A percentile compares a stretch with the other conserved stretches of the same genome.
phyloP scores from a whole-genome alignment of 2,113 vertebrate species.

The Aspiorhynchus laticeps region DNA sequence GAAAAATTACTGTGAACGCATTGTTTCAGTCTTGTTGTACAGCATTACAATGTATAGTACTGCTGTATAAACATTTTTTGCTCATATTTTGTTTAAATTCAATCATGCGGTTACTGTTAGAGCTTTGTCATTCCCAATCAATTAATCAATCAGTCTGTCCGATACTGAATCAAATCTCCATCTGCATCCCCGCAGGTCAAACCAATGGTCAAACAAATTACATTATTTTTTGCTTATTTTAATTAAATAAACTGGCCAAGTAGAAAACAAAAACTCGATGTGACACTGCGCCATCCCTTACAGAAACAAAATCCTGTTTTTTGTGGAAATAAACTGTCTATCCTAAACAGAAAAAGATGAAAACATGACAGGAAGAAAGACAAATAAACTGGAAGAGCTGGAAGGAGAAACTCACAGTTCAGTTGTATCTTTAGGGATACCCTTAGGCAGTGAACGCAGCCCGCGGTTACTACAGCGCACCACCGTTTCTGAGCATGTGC shows the following conservation, averaged over 20 bases:
- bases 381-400: neutral
- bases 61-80: neutral
- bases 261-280: neutral
- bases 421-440: conserved; percentile 94
- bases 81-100: too few species aligned
- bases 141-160: neutral
- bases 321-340: neutral
- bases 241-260: neutral
- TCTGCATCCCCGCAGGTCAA: neutral
- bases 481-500: conserved; percentile 90
- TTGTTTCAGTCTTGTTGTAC: neutral
- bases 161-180: neutral
- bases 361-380: neutral
- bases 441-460: conserved; percentile 85
- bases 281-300: neutral
- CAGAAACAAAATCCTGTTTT: neutral
- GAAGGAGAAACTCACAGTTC: conserved; percentile 87
- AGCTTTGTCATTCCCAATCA: neutral
- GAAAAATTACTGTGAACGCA: neutral
- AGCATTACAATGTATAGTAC: neutral
- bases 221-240: neutral
- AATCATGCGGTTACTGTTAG: too few species aligned
- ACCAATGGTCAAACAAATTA: neutral
- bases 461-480: conserved; percentile 96
- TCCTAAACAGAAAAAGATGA: neutral